phyloP scores from a whole-genome alignment of 2,113 vertebrate species.

The Charadrius vociferus region DNA sequence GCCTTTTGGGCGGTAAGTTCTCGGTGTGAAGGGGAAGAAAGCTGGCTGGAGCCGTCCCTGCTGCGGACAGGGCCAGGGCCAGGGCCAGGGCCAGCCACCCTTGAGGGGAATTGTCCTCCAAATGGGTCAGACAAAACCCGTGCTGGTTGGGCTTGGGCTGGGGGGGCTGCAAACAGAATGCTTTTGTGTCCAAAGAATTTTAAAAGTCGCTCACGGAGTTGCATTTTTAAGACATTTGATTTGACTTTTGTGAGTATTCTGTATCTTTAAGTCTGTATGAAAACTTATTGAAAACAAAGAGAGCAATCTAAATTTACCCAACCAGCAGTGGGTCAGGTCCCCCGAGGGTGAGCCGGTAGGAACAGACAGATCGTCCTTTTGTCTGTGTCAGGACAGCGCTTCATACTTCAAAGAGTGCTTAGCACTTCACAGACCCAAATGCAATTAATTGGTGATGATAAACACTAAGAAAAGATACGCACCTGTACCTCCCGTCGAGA shows the following conservation, averaged over 20 bases:
- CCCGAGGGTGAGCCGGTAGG: rapidly evolving
- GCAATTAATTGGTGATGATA: neutral
- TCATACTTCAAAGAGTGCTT: neutral
- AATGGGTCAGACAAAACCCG: rapidly evolving
- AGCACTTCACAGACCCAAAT: neutral
- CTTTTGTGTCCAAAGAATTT: neutral
- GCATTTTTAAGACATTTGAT: neutral
- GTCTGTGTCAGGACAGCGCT: neutral
- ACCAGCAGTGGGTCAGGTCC: neutral
- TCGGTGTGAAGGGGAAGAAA: rapidly evolving
- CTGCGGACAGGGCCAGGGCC: neutral
- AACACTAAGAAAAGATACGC: neutral
- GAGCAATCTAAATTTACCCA: neutral
- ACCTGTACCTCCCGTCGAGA: neutral
- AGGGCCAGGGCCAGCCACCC: neutral
- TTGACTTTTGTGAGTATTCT: slow-evolving; percentile 1
- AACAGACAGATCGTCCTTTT: neutral
- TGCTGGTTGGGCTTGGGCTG: neutral
- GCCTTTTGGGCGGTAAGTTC: neutral
- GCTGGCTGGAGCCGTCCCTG: neutral
- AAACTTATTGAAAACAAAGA: neutral
- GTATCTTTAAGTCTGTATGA: neutral
- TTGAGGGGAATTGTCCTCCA: rapidly evolving
- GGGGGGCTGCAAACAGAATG: neutral
- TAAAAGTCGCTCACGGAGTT: neutral